phyloP scores from a whole-genome alignment of 2,797 vertebrate species.

The Cirrhinus molitorella region DNA sequence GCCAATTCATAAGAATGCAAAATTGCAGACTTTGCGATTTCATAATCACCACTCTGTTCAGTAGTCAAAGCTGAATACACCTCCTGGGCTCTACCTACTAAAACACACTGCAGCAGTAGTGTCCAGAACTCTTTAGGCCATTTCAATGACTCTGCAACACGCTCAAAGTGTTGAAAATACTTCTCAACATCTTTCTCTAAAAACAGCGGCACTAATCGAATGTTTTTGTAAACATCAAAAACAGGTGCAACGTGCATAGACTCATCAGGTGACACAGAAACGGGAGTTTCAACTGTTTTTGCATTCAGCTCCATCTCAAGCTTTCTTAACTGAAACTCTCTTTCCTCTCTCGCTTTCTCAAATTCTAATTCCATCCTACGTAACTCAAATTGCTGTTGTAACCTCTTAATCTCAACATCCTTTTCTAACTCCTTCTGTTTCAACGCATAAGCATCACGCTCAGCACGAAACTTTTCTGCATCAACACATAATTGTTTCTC shows the following conservation, averaged over 20 bases:
- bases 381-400: background rate
- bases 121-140: slow-evolving; percentile 28
- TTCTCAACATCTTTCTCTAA: background rate
- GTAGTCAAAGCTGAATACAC: too few species aligned
- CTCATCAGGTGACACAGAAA: background rate
- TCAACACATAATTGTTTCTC: background rate
- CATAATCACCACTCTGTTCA: background rate
- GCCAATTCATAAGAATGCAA: background rate
- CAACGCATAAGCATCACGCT: too few species aligned
- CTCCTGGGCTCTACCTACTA: too few species aligned
- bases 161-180: slow-evolving; percentile 17
- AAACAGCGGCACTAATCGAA: background rate
- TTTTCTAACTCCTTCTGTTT: too few species aligned
- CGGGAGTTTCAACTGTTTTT: background rate
- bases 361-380: background rate
- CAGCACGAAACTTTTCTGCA: background rate
- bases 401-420: background rate
- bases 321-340: background rate
- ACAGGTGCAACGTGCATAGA: background rate
- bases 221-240: background rate
- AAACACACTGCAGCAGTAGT: too few species aligned
- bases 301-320: background rate
- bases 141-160: background rate
- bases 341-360: background rate
- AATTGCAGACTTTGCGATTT: background rate